phyloP scores from a whole-genome alignment of 2,797 vertebrate genomes.

The Catostomus latipinnis region DNA sequence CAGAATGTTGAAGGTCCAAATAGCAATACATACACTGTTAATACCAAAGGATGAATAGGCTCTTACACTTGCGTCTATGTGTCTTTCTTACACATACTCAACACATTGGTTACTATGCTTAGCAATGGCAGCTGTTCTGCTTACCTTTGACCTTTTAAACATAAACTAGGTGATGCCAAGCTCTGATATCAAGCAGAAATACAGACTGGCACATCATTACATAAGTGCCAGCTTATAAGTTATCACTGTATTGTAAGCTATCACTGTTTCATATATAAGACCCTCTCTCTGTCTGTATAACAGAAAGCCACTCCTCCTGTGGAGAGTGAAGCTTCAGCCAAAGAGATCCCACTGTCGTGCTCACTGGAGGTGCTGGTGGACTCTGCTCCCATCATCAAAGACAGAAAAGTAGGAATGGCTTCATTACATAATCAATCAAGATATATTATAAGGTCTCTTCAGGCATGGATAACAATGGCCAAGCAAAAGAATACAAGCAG shows the following conservation, averaged over 20 bases:
- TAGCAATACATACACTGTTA: no score
- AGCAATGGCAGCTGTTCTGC: background rate
- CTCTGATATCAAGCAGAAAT: background rate
- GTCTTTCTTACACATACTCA: no score
- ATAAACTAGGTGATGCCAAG: background rate
- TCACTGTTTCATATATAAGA: background rate
- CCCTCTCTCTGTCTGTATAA: background rate
- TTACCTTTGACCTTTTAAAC: conserved; percentile 30
- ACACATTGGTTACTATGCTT: no score
- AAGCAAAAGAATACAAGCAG: background rate
- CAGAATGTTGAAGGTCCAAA: no score
- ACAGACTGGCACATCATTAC: background rate
- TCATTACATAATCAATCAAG: background rate
- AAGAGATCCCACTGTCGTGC: conserved; percentile 57
- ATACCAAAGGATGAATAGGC: no score
- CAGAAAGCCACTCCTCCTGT: conserved; percentile 70
- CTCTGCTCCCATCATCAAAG: conserved; percentile 77
- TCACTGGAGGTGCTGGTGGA: conserved; percentile 73
- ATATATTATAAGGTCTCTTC: background rate
- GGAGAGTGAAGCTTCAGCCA: conserved; percentile 64
- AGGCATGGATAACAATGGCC: background rate
- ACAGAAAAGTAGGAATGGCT: conserved; percentile 60
- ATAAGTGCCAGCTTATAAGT: conserved; percentile 4
- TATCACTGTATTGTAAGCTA: conserved; percentile 14
- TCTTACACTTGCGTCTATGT: no score